phyloP scores from a whole-genome alignment of 2,797 vertebrate genomes.

The Sebastes taczanowskii region DNA sequence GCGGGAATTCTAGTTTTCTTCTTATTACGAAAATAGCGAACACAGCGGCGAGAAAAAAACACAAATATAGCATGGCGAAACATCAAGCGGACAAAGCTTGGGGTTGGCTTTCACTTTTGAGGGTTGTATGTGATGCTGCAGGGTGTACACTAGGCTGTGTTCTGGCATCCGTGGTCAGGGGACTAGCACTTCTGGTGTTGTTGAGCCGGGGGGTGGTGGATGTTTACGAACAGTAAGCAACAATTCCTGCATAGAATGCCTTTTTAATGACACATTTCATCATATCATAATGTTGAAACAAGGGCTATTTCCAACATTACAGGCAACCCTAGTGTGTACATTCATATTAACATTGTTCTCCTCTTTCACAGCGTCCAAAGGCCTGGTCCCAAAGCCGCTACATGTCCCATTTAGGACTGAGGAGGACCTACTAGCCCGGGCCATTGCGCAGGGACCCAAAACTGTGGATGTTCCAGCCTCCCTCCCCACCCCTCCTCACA shows the following conservation, averaged over 20 bases:
- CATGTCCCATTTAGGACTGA: conserved; percentile 94
- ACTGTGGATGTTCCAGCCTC: conserved; percentile 98
- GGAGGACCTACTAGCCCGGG: conserved; percentile 93
- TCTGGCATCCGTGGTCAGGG: too few relatives aligned
- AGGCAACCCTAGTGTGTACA: neutral
- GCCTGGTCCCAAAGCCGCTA: conserved; percentile 91
- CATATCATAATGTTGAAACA: neutral
- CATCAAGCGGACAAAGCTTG: neutral
- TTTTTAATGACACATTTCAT: neutral
- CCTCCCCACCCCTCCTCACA: conserved; percentile 97
- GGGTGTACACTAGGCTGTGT: too few relatives aligned
- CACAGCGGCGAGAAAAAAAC: neutral
- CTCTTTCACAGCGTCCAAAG: conserved; percentile 87
- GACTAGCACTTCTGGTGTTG: too few relatives aligned
- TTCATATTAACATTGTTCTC: neutral
- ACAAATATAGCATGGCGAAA: neutral
- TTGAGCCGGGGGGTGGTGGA: too few relatives aligned
- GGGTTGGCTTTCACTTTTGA: neutral
- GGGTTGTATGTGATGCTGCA: neutral
- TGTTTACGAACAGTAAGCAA: neutral
- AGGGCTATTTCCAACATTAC: neutral
- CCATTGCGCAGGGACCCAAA: conserved; percentile 95
- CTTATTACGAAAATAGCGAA: too few relatives aligned
- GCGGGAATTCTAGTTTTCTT: too few relatives aligned
- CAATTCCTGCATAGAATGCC: neutral